Percentiles rank a stretch among this genome's conserved stretches.
Evolutionary conservation across 2,888 invertebrate genomes (phyloP).

Genomic region (Ochropleura plecta): DNA sequence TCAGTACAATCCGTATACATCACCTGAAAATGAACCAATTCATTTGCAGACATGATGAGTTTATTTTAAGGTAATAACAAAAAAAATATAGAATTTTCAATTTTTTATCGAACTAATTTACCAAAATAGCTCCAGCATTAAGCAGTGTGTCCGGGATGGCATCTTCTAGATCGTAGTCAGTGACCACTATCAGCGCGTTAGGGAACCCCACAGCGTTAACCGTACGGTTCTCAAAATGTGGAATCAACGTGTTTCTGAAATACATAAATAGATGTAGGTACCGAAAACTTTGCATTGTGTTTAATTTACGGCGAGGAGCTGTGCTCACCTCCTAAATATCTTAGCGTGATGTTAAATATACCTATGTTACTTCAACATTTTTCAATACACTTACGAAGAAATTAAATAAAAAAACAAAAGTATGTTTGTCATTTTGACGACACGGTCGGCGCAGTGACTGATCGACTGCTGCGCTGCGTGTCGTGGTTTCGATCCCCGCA

Average conservation of each 20-base stretch:
- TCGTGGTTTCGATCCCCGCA: no score
- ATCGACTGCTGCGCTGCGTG: no score
- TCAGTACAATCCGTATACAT: slow-evolving; percentile 79
- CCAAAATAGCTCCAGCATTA: slow-evolving; percentile 77
- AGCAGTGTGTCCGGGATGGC: slow-evolving; percentile 76
- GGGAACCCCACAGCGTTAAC: slow-evolving; percentile 64
- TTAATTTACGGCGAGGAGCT: not conserved
- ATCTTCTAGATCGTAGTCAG: slow-evolving; percentile 77
- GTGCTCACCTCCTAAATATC: not conserved
- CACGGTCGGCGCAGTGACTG: no score
- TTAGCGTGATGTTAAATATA: no score
- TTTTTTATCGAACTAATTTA: slow-evolving; percentile 45
- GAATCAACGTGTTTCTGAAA: slow-evolving; percentile 72
- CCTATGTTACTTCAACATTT: no score
- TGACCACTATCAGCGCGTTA: slow-evolving; percentile 72
- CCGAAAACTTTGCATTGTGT: not conserved
- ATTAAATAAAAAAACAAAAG: no score
- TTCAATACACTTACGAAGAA: no score
- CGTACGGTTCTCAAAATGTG: slow-evolving; percentile 58
- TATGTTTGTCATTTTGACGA: no score
- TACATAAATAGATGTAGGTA: not conserved
- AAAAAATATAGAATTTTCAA: no score
- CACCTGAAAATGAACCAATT: slow-evolving; percentile 67
- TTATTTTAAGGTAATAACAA: no score
- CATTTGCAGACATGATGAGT: no score